Evolutionary conservation across 2,113 vertebrate species (phyloP), one percentile per base, ranked within the genome.

Genomic region (Eretmodus cyanostictus): DNA sequence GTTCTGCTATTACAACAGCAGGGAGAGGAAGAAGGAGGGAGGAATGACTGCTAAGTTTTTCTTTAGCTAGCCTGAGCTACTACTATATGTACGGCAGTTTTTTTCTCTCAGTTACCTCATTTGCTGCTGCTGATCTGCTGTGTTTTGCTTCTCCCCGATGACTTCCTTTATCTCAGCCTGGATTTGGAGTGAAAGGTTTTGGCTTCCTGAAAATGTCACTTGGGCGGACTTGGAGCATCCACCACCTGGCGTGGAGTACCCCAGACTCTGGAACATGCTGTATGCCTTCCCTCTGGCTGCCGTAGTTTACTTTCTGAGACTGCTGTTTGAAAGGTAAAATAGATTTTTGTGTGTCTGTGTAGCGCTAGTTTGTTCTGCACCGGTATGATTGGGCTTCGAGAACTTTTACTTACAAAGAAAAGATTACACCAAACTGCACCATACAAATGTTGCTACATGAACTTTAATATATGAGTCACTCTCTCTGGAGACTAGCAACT

Each of bases 131-230:
- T 40, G 45, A 71, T 29, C 19, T 31, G 11, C 13, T 24, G n/a
- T 42, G 19, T 45, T 22, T 31, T 47, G 38, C 16, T 83, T 19
- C 27, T 31, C 47, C 55, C 73, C 85, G 89, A 96, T 96, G 95
- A 91, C 91, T 93, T 91, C 93, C 63, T 93, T 47, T 36, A 57
- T 96, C 59, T 95, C 91, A 7, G 88, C 80, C 59, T 96, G 94
- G 95, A 59, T 96, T 86, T 96, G 95, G 95, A 96, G 88, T 49
- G 95, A 96, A 81, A 89, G 85, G 16, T 96, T 96, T 49, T 96
- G 95, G 95, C 89, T 96, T 86, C 95, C 95, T 45, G 90, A 91
- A 85, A 96, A 95, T 91, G 93, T 94, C 17, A 88, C 95, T 7
- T 95, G 95, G 95, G 92, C 87, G 54, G 94, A 95, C 81, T 89